These are phyloP conservation scores for Gerris lacustris DNA, from an alignment of 2,888 invertebrate species.

Conservation along the genomic window DNA sequence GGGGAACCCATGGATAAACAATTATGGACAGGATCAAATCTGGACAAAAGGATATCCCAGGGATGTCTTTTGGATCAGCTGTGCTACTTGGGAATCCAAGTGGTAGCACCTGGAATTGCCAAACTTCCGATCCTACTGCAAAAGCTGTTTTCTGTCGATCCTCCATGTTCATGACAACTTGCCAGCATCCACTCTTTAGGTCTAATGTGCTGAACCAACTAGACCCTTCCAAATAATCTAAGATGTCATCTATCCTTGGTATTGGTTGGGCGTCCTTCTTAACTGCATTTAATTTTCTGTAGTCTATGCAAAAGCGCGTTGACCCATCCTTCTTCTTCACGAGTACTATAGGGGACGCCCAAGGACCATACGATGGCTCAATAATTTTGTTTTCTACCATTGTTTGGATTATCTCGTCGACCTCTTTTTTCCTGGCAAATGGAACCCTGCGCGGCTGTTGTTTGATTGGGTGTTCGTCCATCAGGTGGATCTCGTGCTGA, in stretches of 20 bases:
- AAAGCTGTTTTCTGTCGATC: conserved; percentile 15
- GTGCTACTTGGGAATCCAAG: too few relatives aligned
- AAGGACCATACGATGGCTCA: neutral
- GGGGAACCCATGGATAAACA: too few relatives aligned
- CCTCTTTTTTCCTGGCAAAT: too few relatives aligned
- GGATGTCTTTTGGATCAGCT: too few relatives aligned
- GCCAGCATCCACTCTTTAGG: conserved; percentile 4
- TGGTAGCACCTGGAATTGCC: neutral
- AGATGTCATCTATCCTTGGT: conserved; percentile 3
- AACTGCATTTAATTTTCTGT: neutral
- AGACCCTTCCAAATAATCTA: neutral
- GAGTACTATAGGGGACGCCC: conserved; percentile 1
- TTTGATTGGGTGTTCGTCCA: too few relatives aligned
- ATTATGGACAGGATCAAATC: too few relatives aligned
- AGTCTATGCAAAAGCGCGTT: conserved; percentile 1
- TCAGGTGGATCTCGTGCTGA: too few relatives aligned
- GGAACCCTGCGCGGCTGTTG: too few relatives aligned
- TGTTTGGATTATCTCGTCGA: too few relatives aligned
- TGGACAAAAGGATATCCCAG: too few relatives aligned
- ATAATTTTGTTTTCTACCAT: neutral
- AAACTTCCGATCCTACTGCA: neutral
- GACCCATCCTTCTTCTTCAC: conserved; percentile 5
- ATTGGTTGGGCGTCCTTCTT: conserved; percentile 3
- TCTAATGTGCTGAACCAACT: neutral
- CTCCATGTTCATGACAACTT: conserved; percentile 5